Conservation (phyloP, 2,113 vertebrate genomes). For the Tetrax tetrax region DNA sequence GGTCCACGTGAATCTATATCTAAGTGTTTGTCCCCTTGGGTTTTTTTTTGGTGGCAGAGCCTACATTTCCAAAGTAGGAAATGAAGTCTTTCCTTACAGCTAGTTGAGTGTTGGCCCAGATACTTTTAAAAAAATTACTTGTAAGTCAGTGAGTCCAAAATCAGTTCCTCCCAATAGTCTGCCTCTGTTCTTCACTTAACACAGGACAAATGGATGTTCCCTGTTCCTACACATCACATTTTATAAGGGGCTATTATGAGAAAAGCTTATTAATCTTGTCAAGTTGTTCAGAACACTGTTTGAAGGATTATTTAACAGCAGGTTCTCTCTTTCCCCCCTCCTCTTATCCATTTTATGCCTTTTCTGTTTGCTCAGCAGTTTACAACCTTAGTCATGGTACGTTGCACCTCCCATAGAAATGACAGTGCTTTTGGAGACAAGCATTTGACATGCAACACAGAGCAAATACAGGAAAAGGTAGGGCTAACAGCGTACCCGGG, state of each 20-base stretch:
- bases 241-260: constrained; percentile 4
- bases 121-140: background rate
- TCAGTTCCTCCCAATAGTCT: background rate
- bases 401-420: background rate
- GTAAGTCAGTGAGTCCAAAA: background rate
- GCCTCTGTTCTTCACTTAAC: background rate
- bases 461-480: background rate
- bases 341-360: background rate
- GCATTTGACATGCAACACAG: background rate
- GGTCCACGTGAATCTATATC: background rate
- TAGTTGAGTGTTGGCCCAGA: background rate
- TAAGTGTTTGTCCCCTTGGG: background rate
- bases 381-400: constrained; percentile 19
- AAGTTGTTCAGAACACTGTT: background rate
- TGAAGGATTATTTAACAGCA: constrained; percentile 33
- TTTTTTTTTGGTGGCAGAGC: background rate
- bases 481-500: background rate
- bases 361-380: constrained; percentile 42
- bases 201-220: background rate
- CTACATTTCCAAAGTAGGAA: background rate
- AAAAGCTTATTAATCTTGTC: constrained; percentile 46
- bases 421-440: background rate
- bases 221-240: background rate
- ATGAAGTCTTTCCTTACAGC: background rate
- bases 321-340: background rate